Conservation (phyloP, 2,113 vertebrate genomes). For the Hypomesus transpacificus region DNA sequence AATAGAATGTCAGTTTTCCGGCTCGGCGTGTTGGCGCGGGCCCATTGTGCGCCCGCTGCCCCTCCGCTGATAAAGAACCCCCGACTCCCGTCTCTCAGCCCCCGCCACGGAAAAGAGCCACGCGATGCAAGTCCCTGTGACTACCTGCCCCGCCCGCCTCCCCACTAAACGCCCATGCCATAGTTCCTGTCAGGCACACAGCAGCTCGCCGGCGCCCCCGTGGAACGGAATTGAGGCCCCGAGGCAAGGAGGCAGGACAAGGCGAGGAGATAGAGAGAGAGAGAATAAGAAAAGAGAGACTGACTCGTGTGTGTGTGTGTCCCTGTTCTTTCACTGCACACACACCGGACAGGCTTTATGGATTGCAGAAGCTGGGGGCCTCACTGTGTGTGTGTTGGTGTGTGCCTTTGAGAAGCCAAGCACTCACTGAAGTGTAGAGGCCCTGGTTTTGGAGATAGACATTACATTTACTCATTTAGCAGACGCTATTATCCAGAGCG, state of each 20-base stretch:
- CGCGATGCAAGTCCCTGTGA: not conserved
- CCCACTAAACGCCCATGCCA: not conserved
- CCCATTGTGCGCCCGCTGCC: not conserved
- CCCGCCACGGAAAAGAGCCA: not conserved
- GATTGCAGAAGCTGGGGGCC: not conserved
- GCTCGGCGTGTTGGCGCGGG: not conserved
- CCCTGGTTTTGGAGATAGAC: conserved; percentile 28
- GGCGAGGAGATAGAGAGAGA: not conserved
- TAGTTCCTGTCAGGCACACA: not conserved
- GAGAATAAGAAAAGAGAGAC: not conserved
- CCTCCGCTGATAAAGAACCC: not conserved
- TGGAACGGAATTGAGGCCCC: conserved; percentile 1
- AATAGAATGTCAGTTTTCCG: conserved; percentile 8
- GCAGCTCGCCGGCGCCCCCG: not conserved
- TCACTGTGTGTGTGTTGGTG: conserved; percentile 21
- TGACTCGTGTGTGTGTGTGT: not conserved
- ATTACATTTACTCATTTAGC: too few relatives aligned
- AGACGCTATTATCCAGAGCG: too few relatives aligned
- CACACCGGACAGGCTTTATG: not conserved
- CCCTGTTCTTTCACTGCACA: too few relatives aligned
- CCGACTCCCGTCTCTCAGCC: not conserved
- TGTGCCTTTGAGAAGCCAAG: conserved; percentile 1
- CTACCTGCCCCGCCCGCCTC: not conserved
- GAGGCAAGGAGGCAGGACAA: not conserved
- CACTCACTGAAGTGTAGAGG: conserved; percentile 7